A percentile compares a stretch with the other conserved stretches of the same genome.
These are phyloP conservation scores for Equus przewalskii DNA, from an alignment of 2,113 vertebrate genomes.

Conservation along the genomic window DNA sequence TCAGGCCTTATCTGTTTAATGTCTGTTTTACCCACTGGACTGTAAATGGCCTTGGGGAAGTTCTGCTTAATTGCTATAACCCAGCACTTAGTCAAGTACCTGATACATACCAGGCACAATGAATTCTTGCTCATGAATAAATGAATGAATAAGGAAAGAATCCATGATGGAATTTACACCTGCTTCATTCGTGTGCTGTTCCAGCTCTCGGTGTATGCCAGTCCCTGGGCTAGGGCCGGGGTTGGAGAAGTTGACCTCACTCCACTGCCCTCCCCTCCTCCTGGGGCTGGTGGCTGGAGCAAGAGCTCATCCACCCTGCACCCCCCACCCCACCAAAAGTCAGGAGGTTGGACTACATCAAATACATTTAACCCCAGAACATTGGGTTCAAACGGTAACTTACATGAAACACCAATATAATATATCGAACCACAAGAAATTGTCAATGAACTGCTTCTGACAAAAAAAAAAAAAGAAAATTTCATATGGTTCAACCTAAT, in stretches of 20 bases:
- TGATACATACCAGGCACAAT: neutral
- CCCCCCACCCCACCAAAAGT: neutral
- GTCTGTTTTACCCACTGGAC: neutral
- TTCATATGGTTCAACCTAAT: neutral
- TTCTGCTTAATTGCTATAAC: neutral
- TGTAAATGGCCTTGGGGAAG: neutral
- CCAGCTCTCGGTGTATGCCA: neutral
- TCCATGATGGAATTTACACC: neutral
- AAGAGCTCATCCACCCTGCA: neutral
- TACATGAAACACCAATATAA: neutral
- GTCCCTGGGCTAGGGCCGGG: neutral
- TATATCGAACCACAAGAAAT: neutral
- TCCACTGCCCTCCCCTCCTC: neutral
- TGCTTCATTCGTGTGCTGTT: neutral
- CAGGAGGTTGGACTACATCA: neutral
- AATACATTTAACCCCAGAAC: neutral
- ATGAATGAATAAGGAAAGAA: neutral
- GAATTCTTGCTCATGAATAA: neutral
- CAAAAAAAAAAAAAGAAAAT: neutral
- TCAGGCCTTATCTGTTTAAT: neutral
- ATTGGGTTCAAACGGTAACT: neutral
- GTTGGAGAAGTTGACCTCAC: neutral
- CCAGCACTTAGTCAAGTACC: neutral
- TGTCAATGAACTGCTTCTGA: neutral
- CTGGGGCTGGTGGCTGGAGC: neutral